A percentile compares a stretch with the other conserved stretches of the same genome.
Conservation (phyloP, 2,113 vertebrate genomes). For the Osmerus mordax region DNA sequence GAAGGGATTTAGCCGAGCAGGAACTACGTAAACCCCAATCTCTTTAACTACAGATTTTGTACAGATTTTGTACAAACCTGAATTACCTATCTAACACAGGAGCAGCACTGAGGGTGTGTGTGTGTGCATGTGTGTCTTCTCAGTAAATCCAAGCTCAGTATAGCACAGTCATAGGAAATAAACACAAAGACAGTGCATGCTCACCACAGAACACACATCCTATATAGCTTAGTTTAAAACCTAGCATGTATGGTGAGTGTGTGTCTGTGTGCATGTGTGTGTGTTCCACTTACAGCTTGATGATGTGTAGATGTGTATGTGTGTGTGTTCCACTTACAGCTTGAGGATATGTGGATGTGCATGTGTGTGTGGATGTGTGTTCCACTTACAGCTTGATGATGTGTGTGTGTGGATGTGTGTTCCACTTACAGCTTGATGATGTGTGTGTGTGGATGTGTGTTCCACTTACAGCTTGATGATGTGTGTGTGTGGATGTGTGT, state of each 20-base stretch:
- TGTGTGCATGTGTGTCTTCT: constrained; percentile 19
- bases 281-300: too few species aligned
- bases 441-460: constrained; percentile 55
- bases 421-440: constrained; percentile 69
- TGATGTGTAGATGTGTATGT: constrained; percentile 74
- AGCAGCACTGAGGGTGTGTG: background rate
- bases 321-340: background rate
- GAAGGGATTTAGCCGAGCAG: constrained; percentile 20
- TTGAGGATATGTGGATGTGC: constrained; percentile 74
- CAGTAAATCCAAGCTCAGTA: constrained; percentile 37
- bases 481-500: constrained; percentile 64
- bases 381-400: too few species aligned
- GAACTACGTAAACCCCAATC: constrained; percentile 15
- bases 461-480: too few species aligned
- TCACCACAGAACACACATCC: background rate
- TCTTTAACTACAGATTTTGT: constrained; percentile 24
- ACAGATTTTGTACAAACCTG: constrained; percentile 15
- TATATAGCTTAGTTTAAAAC: too few species aligned
- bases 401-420: constrained; percentile 78
- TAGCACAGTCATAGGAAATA: constrained; percentile 43
- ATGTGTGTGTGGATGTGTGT: background rate
- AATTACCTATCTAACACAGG: constrained; percentile 11
- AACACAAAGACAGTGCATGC: constrained; percentile 4
- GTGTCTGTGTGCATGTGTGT: background rate
- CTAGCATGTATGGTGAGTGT: background rate